Base-by-base conservation (phyloP, 1,140 invertebrate species). In the Ceratina japonica region DNA sequence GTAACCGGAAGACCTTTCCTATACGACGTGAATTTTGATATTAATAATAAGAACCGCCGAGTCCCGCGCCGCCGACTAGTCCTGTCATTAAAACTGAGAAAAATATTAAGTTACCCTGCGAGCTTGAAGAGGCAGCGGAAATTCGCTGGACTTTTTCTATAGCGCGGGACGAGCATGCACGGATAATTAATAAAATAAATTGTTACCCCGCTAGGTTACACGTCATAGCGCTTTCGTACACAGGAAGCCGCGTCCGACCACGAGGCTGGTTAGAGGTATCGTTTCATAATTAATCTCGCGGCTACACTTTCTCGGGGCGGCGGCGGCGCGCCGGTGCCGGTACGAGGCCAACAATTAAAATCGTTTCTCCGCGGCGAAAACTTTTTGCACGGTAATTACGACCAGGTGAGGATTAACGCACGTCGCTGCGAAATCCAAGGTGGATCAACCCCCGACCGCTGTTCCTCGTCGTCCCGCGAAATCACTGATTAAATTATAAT, bases 231-330 rank as follows among this genome's bases (percentile, higher is more conserved):
- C 69, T 69, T 69, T 37, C 24, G 22, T 70, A 22, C 66, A 22
- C 44, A 51, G 58, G 49, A 62, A 77, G 70, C 56, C 31, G 20
- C 54, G 56, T 51, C 58, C 37, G 65, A 70, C 75, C 66, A n/a
- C 75, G 24, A 15, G 20, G 4, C 20, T 77, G 16, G 75, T 20
- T 8, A 31, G 16, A 3, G 24, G 58, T 44, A 70, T 77, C 75
- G 75, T 77, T 77, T 62, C 58, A 77, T 77, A 77, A 71, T 77
- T 77, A 77, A 77, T 77, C 70, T 77, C 68, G 44, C 44, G 44
- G 27, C 44, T 77, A 15, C 22, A 59, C 66, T 62, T 59, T 52
- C 58, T 20, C 75, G 44, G 0, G 3, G 18, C 18, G 44, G 24
- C n/a, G 3, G 18, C 18, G 44, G 24, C n/a, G 31, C 22, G 27